Evolutionary conservation across 2,888 invertebrate species (phyloP), one percentile per base, ranked within the genome.

Genomic region (Norana najaformis): DNA sequence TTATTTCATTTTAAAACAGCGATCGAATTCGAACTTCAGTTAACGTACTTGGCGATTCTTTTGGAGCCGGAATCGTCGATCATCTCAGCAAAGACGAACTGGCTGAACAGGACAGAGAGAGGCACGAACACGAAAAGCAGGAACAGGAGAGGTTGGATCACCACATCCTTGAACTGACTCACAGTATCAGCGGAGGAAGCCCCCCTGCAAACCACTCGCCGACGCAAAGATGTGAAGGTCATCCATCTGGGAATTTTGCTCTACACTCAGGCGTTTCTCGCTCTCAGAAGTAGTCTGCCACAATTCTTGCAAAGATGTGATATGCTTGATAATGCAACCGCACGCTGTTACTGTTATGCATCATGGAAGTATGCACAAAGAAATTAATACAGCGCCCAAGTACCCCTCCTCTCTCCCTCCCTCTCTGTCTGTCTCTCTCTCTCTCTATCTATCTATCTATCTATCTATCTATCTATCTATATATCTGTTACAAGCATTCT

Each of bases 1-100:
- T n/a, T n/a, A n/a, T 69, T 69, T n/a, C n/a, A 69, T 69, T n/a
- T 69, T 69, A n/a, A 69, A 47, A 88, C 92, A 96, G 96, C 90
- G 96, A 96, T 93, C 94, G 96, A 92, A 94, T 96, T 90, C 94
- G 96, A 90, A 96, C 96, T 20, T 95, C 96, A 4, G 95, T 96
- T 92, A 96, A 96, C 93, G 96, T 96, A 6, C 93, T 96, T 36
- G 96, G 96, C 39, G 96, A 96, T 93, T 96, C 96, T 88, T 96
- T 95, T 93, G 96, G 96, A 41, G 96, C 96, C 30, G 96, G 96
- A 88, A 96, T 96, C 89, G 96, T 96, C 16, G 94, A 95, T 91
- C 96, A 96, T 93, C 93, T 96, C 90, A 95, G 95, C 39, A 94
- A 94, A 91, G 93, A 93, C 13, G 95, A 96, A 91, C 93, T 96